Evolutionary conservation across 2,113 vertebrate genomes (phyloP).

Genomic region (Albula goreensis): DNA sequence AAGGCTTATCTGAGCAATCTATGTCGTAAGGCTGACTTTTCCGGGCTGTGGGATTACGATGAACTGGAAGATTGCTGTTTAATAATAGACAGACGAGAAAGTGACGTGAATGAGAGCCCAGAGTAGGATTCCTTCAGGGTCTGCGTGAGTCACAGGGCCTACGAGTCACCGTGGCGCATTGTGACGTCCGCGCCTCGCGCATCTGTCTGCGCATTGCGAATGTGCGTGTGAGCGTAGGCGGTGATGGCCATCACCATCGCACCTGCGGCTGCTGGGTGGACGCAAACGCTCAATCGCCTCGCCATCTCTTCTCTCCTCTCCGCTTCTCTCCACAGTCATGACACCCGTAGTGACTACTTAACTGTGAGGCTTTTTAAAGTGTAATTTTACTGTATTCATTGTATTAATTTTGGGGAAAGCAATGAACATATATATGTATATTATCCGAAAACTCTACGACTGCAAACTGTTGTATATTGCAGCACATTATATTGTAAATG

Average conservation of each 20-base stretch:
- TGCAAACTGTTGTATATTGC: neutral
- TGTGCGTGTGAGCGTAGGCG: neutral
- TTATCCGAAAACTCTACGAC: neutral
- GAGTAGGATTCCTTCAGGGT: neutral
- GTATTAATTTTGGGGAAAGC: too few relatives aligned
- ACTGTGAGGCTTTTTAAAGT: too few relatives aligned
- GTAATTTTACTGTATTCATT: too few relatives aligned
- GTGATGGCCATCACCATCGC: neutral
- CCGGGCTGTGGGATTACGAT: neutral
- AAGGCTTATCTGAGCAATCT: neutral
- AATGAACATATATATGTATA: too few relatives aligned
- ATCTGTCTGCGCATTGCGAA: neutral
- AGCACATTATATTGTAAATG: neutral
- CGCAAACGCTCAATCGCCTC: neutral
- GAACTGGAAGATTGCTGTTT: neutral
- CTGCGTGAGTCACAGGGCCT: conserved; percentile 23
- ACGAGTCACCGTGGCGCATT: conserved; percentile 46
- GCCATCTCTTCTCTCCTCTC: neutral
- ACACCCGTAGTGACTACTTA: neutral
- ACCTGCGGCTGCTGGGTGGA: neutral
- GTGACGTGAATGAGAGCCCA: conserved; percentile 5
- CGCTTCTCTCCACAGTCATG: neutral
- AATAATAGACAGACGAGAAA: neutral
- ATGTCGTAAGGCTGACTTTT: neutral
- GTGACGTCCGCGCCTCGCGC: conserved; percentile 27